Conservation (phyloP, 1,140 invertebrate genomes). For the Bacillus rossius region DNA sequence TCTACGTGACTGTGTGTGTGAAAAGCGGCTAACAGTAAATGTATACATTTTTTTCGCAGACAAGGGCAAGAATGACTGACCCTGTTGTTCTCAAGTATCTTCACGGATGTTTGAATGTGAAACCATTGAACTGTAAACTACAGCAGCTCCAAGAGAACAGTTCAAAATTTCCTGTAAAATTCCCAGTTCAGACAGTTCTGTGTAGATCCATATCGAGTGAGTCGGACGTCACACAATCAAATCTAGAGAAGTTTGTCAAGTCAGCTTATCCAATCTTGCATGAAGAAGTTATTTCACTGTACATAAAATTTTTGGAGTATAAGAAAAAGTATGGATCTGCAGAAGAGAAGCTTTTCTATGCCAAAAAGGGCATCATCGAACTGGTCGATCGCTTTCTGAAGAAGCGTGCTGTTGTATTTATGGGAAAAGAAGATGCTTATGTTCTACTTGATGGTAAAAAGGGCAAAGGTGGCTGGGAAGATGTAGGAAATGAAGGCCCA, state of each 20-base stretch:
- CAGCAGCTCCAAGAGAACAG: conserved; percentile 40
- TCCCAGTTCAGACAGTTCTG: conserved; percentile 38
- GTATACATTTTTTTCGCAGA: too few species aligned
- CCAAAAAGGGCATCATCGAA: conserved; percentile 47
- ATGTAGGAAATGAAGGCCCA: conserved; percentile 43
- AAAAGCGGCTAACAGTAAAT: too few species aligned
- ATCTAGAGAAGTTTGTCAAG: conserved; percentile 41
- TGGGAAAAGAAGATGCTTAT: conserved; percentile 45
- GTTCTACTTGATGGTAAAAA: conserved; percentile 43
- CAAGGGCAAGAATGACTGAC: too few species aligned
- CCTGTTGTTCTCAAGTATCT: neutral
- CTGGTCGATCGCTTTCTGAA: conserved; percentile 50
- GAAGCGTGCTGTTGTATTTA: conserved; percentile 50
- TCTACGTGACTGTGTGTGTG: too few species aligned
- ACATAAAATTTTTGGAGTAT: conserved; percentile 38
- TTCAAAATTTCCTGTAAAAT: conserved; percentile 39
- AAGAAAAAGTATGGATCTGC: conserved; percentile 44
- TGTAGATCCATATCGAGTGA: conserved; percentile 32
- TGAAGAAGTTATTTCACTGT: conserved; percentile 41
- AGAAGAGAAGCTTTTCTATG: conserved; percentile 48
- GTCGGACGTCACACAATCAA: conserved; percentile 31
- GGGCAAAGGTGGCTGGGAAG: conserved; percentile 46
- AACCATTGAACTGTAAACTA: conserved; percentile 19
- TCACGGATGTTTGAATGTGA: neutral
- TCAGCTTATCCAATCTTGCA: conserved; percentile 46